Evolutionary conservation across 2,113 vertebrate species (phyloP).

Genomic region (Coregonus clupeaformis): DNA sequence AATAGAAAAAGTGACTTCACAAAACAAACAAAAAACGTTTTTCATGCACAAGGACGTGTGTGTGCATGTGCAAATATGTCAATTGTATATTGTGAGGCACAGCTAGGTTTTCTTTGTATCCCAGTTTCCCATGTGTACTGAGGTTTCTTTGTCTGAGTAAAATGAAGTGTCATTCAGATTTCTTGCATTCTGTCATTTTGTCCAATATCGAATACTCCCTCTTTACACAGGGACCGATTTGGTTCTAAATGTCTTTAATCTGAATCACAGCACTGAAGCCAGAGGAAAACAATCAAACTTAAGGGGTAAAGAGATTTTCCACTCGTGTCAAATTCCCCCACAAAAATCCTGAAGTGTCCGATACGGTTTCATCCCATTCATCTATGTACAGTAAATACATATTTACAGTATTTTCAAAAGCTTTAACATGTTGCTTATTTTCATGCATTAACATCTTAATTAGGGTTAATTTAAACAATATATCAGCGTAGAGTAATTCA

Average conservation of each 20-base stretch:
- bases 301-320: background rate
- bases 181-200: background rate
- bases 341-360: slow-evolving; percentile 58
- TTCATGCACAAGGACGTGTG: slow-evolving; percentile 32
- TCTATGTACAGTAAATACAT: slow-evolving; percentile 69
- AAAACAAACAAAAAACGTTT: slow-evolving; percentile 4
- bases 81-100: slow-evolving; percentile 59
- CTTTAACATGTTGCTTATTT: slow-evolving; percentile 20
- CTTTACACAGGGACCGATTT: background rate
- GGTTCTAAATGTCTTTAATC: slow-evolving; percentile 62
- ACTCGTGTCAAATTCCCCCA: background rate
- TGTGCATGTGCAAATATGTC: slow-evolving; percentile 18
- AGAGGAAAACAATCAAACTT: slow-evolving; percentile 4
- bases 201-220: background rate
- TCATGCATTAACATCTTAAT: slow-evolving; percentile 10
- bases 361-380: slow-evolving; percentile 53
- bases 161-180: slow-evolving; percentile 47
- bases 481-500: slow-evolving; percentile 14
- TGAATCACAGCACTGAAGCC: slow-evolving; percentile 54
- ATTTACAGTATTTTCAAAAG: slow-evolving; percentile 51
- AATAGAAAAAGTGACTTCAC: slow-evolving; percentile 17
- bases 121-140: slow-evolving; percentile 69
- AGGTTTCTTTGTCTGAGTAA: slow-evolving; percentile 72
- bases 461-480: slow-evolving; percentile 37
- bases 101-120: slow-evolving; percentile 67